Conservation (phyloP, 2,888 invertebrate genomes). For the Acrobeloides nanus region DNA sequence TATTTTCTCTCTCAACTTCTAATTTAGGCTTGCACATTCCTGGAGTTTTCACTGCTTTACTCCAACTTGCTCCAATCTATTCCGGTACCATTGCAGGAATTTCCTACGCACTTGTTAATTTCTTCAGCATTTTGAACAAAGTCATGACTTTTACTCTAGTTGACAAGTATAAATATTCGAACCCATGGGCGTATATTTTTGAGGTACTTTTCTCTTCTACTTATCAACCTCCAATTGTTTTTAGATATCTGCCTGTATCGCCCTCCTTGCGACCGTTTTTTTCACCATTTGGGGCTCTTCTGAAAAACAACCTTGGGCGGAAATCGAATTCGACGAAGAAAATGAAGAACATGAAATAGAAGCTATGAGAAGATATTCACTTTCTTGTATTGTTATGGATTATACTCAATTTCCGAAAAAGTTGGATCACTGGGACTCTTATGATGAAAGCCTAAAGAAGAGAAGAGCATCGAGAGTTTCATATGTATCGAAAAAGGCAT, state of each 20-base stretch:
- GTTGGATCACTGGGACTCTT: too few species aligned
- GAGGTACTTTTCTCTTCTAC: neutral
- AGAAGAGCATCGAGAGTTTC: too few species aligned
- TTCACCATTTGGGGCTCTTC: constrained; percentile 48
- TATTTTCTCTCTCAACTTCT: constrained; percentile 1
- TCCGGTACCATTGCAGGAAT: constrained; percentile 48
- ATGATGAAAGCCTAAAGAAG: too few species aligned
- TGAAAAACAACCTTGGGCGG: constrained; percentile 31
- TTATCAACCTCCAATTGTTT: constrained; percentile 32
- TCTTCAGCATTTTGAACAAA: constrained; percentile 46
- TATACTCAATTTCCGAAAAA: too few species aligned
- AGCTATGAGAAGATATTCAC: too few species aligned
- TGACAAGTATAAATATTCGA: constrained; percentile 14
- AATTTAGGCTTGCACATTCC: constrained; percentile 46
- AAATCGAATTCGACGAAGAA: too few species aligned
- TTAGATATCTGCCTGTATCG: constrained; percentile 46
- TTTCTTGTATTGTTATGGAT: too few species aligned
- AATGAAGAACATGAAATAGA: neutral
- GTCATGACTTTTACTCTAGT: constrained; percentile 39
- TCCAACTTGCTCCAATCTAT: constrained; percentile 50
- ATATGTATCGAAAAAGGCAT: too few species aligned
- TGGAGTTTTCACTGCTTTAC: constrained; percentile 49
- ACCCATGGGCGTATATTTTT: constrained; percentile 30
- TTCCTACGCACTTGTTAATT: constrained; percentile 46
- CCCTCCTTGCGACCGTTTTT: constrained; percentile 46